Evolutionary conservation across 2,797 vertebrate genomes (phyloP).

Genomic region (Neoniphon sammara): DNA sequence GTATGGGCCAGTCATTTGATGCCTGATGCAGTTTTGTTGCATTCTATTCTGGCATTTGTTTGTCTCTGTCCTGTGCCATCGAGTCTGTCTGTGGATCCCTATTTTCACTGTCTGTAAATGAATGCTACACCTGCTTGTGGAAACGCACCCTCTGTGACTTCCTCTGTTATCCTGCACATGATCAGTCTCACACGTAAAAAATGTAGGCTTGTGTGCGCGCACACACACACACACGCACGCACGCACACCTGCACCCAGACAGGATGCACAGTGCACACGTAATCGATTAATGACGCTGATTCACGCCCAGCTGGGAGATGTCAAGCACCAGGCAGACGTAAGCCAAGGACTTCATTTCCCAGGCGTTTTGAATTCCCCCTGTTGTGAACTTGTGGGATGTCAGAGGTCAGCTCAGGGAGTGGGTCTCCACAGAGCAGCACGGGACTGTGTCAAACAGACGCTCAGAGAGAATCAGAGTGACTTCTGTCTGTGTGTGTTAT

Average conservation of each 20-base stretch:
- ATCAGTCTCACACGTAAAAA: conserved; percentile 53
- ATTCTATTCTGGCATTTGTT: conserved; percentile 63
- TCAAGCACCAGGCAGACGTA: conserved; percentile 62
- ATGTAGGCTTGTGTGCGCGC: conserved; percentile 54
- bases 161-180: conserved; percentile 58
- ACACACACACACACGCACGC: no score
- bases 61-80: conserved; percentile 74
- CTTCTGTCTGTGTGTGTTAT: conserved; percentile 63
- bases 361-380: conserved; percentile 31
- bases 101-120: conserved; percentile 74
- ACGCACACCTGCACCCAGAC: conserved; percentile 58
- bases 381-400: conserved; percentile 52
- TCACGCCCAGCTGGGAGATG: conserved; percentile 65
- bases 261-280: conserved; percentile 48
- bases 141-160: conserved; percentile 73
- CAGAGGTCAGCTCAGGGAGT: conserved; percentile 75
- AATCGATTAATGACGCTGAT: conserved; percentile 59
- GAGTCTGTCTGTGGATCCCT: conserved; percentile 64
- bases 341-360: conserved; percentile 64
- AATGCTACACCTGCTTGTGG: conserved; percentile 77
- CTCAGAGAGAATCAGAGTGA: conserved; percentile 52
- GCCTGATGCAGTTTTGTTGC: conserved; percentile 57
- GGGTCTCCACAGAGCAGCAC: conserved; percentile 77
- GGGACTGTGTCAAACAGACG: conserved; percentile 57
- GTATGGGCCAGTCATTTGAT: conserved; percentile 17